Conservation (phyloP, 2,113 vertebrate species). For the Entosphenus tridentatus region DNA sequence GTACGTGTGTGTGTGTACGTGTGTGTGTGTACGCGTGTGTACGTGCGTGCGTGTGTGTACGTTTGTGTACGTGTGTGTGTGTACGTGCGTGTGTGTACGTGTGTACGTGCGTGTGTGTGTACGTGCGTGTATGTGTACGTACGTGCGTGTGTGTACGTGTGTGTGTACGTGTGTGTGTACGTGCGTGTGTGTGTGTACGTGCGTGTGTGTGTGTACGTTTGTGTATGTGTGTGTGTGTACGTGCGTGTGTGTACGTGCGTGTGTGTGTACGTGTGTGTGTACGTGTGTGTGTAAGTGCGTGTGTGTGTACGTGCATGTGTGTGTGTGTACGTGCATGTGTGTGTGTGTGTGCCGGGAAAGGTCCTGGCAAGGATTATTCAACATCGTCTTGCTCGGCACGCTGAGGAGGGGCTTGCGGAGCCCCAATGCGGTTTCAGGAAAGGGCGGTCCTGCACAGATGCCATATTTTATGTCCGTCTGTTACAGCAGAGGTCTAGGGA, state of each 20-base stretch:
- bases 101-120: not conserved
- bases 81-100: not conserved
- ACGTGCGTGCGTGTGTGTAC: not conserved
- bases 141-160: not conserved
- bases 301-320: not conserved
- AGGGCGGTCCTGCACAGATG: too few species aligned
- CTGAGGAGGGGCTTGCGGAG: too few species aligned
- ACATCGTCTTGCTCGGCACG: too few species aligned
- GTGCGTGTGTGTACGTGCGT: not conserved
- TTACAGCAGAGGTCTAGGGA: too few species aligned
- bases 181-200: not conserved
- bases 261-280: too few species aligned
- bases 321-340: not conserved
- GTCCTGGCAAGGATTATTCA: too few species aligned
- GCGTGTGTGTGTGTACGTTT: not conserved
- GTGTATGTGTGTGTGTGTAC: not conserved
- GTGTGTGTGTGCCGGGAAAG: not conserved
- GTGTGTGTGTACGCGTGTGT: not conserved
- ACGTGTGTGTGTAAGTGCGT: not conserved
- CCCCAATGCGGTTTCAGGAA: too few species aligned
- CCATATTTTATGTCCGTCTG: too few species aligned
- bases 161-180: not conserved
- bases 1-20: too few species aligned
- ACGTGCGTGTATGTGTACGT: not conserved
- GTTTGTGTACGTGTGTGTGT: not conserved